A percentile compares a stretch with the other conserved stretches of the same genome.
Evolutionary conservation across 2,888 invertebrate genomes (phyloP).

Genomic region (Notocelia uddmanniana): DNA sequence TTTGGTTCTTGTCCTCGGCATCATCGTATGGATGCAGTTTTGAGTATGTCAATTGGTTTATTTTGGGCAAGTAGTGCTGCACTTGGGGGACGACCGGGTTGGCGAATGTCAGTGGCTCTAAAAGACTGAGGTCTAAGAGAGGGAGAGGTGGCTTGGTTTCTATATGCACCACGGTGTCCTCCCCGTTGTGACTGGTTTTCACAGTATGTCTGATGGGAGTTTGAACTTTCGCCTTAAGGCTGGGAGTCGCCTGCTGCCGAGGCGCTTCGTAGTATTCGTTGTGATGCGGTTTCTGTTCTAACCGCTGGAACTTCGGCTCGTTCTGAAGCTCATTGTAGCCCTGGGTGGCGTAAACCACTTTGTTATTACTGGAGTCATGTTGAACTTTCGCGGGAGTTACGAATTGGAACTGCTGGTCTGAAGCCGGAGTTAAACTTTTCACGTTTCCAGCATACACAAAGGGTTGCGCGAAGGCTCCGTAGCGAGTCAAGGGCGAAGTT

Average conservation of each 20-base stretch:
- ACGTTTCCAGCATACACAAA: slow-evolving; percentile 63
- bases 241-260: slow-evolving; percentile 30
- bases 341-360: slow-evolving; percentile 60
- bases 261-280: slow-evolving; percentile 47
- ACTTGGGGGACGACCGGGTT: slow-evolving; percentile 81
- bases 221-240: slow-evolving; percentile 50
- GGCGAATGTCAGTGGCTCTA: slow-evolving; percentile 77
- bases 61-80: slow-evolving; percentile 78
- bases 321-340: slow-evolving; percentile 55
- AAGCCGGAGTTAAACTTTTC: slow-evolving; percentile 59
- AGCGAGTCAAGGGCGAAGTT: slow-evolving; percentile 56
- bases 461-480: slow-evolving; percentile 60
- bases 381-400: slow-evolving; percentile 54
- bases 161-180: slow-evolving; percentile 70
- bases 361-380: slow-evolving; percentile 65
- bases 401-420: slow-evolving; percentile 51
- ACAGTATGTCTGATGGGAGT: slow-evolving; percentile 59
- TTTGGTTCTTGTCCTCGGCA: slow-evolving; percentile 62
- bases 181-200: slow-evolving; percentile 70
- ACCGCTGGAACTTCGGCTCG: slow-evolving; percentile 60
- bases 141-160: slow-evolving; percentile 72
- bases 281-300: slow-evolving; percentile 53
- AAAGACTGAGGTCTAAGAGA: slow-evolving; percentile 72
- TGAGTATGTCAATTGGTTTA: slow-evolving; percentile 69
- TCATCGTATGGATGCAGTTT: slow-evolving; percentile 63